Percentiles rank a stretch among this genome's conserved stretches.
These are phyloP conservation scores for Neomorphus geoffroyi DNA, from an alignment of 2,797 vertebrate genomes.

Conservation along the genomic window DNA sequence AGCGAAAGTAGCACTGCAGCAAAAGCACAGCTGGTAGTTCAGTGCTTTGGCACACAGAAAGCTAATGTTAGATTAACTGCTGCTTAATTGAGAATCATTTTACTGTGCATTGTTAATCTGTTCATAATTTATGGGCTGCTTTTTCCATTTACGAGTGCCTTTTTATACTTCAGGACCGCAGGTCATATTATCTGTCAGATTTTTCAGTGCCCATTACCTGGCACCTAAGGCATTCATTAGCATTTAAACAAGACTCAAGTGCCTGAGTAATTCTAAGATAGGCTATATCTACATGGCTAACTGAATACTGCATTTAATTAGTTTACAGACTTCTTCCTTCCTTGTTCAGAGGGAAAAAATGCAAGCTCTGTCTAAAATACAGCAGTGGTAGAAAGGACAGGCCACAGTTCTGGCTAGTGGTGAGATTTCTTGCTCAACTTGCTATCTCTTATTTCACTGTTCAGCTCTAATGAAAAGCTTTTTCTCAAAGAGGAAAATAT, in stretches of 20 bases:
- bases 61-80: background rate
- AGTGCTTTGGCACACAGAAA: background rate
- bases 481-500: background rate
- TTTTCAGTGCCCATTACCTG: background rate
- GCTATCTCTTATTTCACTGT: constrained; percentile 11
- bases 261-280: constrained; percentile 31
- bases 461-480: constrained; percentile 22
- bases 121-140: constrained; percentile 9
- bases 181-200: background rate
- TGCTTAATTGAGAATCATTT: constrained; percentile 14
- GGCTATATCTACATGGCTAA: constrained; percentile 1
- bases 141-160: background rate
- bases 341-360: constrained; percentile 24
- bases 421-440: constrained; percentile 4
- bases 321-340: constrained; percentile 36
- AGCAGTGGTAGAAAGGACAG: background rate
- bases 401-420: constrained; percentile 10
- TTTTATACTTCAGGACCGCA: background rate
- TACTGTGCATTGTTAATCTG: background rate
- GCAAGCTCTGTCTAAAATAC: constrained; percentile 6
- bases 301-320: constrained; percentile 36
- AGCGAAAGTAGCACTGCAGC: background rate
- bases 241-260: constrained; percentile 24
- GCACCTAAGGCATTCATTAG: constrained; percentile 44
- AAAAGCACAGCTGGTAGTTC: background rate